These are phyloP conservation scores for Sternarchorhynchus goeldii DNA, from an alignment of 2,797 vertebrate species.

Conservation along the genomic window DNA sequence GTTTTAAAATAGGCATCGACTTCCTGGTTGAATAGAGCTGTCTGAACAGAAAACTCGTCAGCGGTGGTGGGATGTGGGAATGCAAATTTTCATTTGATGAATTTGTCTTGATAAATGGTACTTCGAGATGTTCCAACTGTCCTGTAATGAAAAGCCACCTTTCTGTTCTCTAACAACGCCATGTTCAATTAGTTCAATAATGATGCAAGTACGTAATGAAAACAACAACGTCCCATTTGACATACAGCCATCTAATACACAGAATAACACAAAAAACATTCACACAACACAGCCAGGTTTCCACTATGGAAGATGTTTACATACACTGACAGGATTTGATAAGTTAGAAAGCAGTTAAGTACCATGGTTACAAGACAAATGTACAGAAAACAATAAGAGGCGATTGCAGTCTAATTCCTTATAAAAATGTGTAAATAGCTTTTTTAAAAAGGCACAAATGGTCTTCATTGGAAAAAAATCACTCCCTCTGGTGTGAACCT, in stretches of 20 bases:
- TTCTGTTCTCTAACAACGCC: conserved; percentile 40
- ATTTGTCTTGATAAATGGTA: neutral
- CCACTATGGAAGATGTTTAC: neutral
- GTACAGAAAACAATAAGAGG: conserved; percentile 4
- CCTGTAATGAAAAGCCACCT: conserved; percentile 16
- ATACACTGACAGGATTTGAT: conserved; percentile 8
- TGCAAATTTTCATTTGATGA: conserved; percentile 7
- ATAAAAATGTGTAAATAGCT: conserved; percentile 27
- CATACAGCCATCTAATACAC: neutral
- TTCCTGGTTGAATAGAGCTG: neutral
- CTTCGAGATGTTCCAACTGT: conserved; percentile 61
- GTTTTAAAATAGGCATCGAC: no score
- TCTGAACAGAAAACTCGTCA: conserved; percentile 51
- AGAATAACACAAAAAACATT: neutral
- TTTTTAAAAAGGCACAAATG: conserved; percentile 53
- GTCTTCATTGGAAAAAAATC: conserved; percentile 17
- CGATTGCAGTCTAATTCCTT: conserved; percentile 11
- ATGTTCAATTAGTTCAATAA: no score
- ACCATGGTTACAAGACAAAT: neutral
- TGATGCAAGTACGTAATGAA: no score
- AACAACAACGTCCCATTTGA: neutral
- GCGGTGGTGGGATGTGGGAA: conserved; percentile 15
- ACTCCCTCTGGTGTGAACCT: conserved; percentile 10
- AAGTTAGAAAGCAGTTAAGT: conserved; percentile 7
- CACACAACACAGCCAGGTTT: neutral